These are phyloP conservation scores for Chroicocephalus ridibundus DNA, from an alignment of 2,113 vertebrate species.

Conservation along the genomic window DNA sequence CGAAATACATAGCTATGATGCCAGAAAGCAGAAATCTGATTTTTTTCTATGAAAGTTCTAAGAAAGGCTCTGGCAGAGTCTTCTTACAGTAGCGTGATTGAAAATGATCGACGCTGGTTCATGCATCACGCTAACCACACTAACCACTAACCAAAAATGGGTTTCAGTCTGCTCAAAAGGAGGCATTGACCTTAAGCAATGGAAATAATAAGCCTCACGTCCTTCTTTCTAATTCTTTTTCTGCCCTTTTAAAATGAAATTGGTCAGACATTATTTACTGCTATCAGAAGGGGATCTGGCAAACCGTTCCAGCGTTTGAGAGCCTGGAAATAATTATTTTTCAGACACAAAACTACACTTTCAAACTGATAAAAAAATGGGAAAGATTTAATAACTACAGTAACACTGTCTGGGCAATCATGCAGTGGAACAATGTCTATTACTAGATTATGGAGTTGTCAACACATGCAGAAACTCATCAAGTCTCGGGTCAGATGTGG, in stretches of 20 bases:
- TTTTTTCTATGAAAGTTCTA: not conserved
- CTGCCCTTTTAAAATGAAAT: not conserved
- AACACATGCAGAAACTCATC: not conserved
- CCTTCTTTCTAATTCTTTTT: not conserved
- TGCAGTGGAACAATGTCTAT: not conserved
- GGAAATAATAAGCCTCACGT: not conserved
- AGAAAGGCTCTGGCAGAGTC: not conserved
- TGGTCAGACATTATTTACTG: not conserved
- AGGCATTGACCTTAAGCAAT: slow-evolving; percentile 13
- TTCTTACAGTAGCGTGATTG: not conserved
- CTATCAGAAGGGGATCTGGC: not conserved
- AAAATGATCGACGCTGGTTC: not conserved
- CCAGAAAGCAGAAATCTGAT: not conserved
- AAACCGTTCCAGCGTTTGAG: not conserved
- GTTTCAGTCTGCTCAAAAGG: not conserved
- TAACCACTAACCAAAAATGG: slow-evolving; percentile 27
- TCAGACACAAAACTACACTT: not conserved
- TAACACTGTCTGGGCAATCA: not conserved
- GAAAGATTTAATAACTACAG: not conserved
- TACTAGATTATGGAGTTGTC: not conserved
- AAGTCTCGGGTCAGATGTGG: not conserved
- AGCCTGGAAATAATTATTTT: not conserved
- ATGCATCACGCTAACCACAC: slow-evolving; percentile 9
- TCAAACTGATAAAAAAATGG: not conserved
- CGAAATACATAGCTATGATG: not conserved